Evolutionary conservation across 2,113 vertebrate species (phyloP), one percentile per base, ranked within the genome.

Genomic region (Myotis lucifugus): DNA sequence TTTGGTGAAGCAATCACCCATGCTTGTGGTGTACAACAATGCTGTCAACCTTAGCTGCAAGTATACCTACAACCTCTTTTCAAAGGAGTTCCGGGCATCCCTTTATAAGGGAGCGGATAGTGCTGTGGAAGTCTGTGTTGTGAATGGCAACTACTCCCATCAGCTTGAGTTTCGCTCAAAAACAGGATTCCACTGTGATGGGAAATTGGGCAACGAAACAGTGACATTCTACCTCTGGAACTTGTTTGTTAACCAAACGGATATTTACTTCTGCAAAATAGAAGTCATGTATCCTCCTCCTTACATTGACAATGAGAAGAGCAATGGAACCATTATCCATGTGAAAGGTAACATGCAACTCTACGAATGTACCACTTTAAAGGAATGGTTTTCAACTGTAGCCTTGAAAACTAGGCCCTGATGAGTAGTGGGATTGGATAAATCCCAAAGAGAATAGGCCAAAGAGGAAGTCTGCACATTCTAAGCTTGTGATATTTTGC

Each of bases 221-320:
- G 98, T 98, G 19, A 97, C 96, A 52, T 98, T 99, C 96, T 94
- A 83, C 73, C 98, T 98, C 90, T 37, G 66, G 92, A 97, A 98
- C 74, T 84, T 99, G 95, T 95, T 25, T 9, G 97, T 96, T 91
- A 98, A 89, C 72, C 98, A 99, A 97, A 99, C 98, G 37, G 98
- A 99, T 93, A 98, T 98, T 96, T 99, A 99, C 95, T 98, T 98
- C 95, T 98, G 98, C 97, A 98, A 98, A 96, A 98, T 98, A 0
- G 98, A 98, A 77, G 95, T 96, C 56, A 96, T 98, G 97, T 98
- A 98, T 90, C 98, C 98, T 83, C 98, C 98, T 25, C 98, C 98
- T 8, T 98, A 99, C 1, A 92, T 98, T 88, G 93, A 34, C 84
- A 98, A 97, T 1, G 98, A 98, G 97, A 98, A 98, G 93, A 98